Percentiles rank a stretch among this genome's conserved stretches.
Evolutionary conservation across 1,140 invertebrate genomes (phyloP).

Genomic region (Eumaeus atala): DNA sequence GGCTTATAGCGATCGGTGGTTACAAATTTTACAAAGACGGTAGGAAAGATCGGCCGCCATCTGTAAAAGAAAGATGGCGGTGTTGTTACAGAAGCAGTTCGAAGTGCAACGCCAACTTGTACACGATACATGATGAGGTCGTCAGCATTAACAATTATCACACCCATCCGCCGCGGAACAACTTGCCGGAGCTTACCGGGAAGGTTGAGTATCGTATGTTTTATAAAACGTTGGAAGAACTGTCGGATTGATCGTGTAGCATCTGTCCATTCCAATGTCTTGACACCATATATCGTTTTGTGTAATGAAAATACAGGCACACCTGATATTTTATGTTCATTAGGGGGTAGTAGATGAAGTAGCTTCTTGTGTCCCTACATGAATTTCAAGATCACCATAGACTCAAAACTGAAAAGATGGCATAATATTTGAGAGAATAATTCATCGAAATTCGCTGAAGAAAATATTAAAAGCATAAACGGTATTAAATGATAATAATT

Average conservation of each 20-base stretch:
- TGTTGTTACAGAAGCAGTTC: slow-evolving; percentile 1
- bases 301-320: too few species aligned
- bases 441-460: too few species aligned
- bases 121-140: slow-evolving; percentile 29
- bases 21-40: slow-evolving; percentile 1
- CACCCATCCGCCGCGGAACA: slow-evolving; percentile 25
- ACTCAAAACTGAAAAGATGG: too few species aligned
- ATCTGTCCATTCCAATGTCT: too few species aligned
- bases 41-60: background rate
- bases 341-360: too few species aligned
- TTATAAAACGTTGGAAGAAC: background rate
- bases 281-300: too few species aligned
- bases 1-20: background rate
- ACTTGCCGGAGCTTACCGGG: background rate
- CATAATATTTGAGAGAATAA: too few species aligned
- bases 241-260: background rate
- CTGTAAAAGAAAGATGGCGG: background rate
- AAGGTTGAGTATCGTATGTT: background rate
- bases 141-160: slow-evolving; percentile 26
- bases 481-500: too few species aligned
- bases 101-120: slow-evolving; percentile 30
- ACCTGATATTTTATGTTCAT: too few species aligned
- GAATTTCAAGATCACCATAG: too few species aligned
- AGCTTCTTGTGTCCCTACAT: too few species aligned
- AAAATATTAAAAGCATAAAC: too few species aligned